phyloP scores from a whole-genome alignment of 1,140 invertebrate genomes.

The Pentalonia nigronervosa region DNA sequence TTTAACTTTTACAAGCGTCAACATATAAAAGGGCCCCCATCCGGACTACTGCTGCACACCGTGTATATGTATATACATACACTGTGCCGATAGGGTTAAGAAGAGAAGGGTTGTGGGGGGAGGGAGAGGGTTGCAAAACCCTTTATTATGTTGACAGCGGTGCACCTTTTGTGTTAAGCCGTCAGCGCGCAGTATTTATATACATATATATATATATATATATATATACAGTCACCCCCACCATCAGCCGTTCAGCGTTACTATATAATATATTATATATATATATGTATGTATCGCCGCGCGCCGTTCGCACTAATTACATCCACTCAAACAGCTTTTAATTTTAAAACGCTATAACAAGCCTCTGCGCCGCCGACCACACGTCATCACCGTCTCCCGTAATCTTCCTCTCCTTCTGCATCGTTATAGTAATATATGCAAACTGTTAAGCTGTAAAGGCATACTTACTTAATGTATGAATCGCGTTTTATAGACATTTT shows the following conservation, averaged over 20 bases:
- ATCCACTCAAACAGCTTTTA: constrained; percentile 50
- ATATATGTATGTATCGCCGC: not conserved
- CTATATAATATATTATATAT: not conserved
- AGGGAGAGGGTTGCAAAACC: constrained; percentile 44
- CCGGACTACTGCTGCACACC: not conserved
- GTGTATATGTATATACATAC: not conserved
- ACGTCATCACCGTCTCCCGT: not conserved
- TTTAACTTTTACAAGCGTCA: constrained; percentile 61
- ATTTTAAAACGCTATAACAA: constrained; percentile 45
- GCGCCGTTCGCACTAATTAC: constrained; percentile 39
- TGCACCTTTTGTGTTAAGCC: constrained; percentile 53
- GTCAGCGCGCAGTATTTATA: not conserved
- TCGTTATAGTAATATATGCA: no score
- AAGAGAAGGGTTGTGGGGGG: not conserved
- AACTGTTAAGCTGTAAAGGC: not conserved
- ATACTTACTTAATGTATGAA: not conserved
- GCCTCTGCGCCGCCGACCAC: constrained; percentile 12
- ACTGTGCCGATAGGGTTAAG: not conserved
- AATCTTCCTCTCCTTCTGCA: not conserved
- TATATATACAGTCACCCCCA: not conserved
- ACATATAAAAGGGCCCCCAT: constrained; percentile 57
- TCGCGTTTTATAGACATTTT: no score
- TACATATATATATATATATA: not conserved
- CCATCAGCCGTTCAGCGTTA: not conserved
- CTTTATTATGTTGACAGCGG: constrained; percentile 56